Evolutionary conservation across 2,888 invertebrate genomes (phyloP).

Genomic region (Papilio gigon): DNA sequence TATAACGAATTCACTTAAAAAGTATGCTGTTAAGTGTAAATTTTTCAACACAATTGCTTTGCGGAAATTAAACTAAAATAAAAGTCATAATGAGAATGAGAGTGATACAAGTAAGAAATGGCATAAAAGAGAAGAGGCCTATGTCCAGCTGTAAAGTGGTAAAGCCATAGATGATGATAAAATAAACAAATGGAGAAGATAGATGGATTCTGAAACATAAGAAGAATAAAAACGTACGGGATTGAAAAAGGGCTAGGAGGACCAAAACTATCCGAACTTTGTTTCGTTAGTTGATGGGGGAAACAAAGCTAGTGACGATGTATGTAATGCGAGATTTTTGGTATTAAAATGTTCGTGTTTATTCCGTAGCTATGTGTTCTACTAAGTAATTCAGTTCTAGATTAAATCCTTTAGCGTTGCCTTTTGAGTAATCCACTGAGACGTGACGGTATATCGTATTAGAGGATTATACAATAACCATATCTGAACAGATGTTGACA

Average conservation of each 20-base stretch:
- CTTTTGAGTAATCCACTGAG: conserved; percentile 43
- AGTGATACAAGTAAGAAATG: background rate
- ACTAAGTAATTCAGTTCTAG: conserved; percentile 11
- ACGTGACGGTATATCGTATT: conserved; percentile 51
- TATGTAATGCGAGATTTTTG: too few species aligned
- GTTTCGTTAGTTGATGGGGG: too few species aligned
- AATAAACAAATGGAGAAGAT: too few species aligned
- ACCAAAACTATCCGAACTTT: too few species aligned
- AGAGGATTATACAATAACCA: conserved; percentile 51
- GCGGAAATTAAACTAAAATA: background rate
- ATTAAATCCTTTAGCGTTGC: conserved; percentile 24
- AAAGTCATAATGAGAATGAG: background rate
- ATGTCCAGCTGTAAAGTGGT: too few species aligned
- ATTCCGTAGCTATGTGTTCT: background rate
- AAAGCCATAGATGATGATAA: too few species aligned
- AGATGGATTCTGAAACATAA: too few species aligned
- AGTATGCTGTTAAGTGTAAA: background rate
- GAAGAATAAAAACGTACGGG: too few species aligned
- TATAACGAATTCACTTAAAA: conserved; percentile 23
- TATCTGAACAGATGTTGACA: conserved; percentile 33
- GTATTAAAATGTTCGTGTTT: background rate
- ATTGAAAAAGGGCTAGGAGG: too few species aligned
- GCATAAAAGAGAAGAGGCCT: too few species aligned
- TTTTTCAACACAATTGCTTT: background rate
- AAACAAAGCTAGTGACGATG: too few species aligned